These are phyloP conservation scores for Xylota sylvarum DNA, from an alignment of 2,888 invertebrate species.

Conservation along the genomic window DNA sequence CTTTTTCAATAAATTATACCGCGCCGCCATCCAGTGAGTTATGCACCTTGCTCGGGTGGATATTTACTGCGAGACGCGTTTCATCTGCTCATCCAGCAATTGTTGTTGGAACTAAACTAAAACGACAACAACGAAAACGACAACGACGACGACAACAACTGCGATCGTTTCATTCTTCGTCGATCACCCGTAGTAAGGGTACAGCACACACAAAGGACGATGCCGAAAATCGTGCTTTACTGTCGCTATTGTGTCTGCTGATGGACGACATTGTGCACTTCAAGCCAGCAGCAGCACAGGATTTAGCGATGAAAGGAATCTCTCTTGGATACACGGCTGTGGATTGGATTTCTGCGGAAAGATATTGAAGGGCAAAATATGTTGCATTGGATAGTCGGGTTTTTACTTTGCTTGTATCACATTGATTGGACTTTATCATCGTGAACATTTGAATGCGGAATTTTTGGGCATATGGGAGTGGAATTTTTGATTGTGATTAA, in stretches of 20 bases:
- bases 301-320: slow-evolving; percentile 58
- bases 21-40: slow-evolving; percentile 65
- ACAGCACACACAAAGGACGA: slow-evolving; percentile 70
- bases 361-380: slow-evolving; percentile 55
- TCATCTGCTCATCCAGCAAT: slow-evolving; percentile 40
- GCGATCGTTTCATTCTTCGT: slow-evolving; percentile 74
- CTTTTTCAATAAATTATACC: slow-evolving; percentile 73
- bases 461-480: neutral
- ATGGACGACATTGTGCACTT: slow-evolving; percentile 74
- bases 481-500: slow-evolving; percentile 69
- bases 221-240: slow-evolving; percentile 76
- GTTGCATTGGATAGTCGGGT: neutral
- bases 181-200: slow-evolving; percentile 63
- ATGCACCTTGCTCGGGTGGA: slow-evolving; percentile 71
- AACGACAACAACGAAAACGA: slow-evolving; percentile 20
- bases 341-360: slow-evolving; percentile 68
- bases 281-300: slow-evolving; percentile 30
- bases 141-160: slow-evolving; percentile 36
- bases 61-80: slow-evolving; percentile 40
- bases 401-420: slow-evolving; percentile 23
- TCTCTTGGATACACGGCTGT: slow-evolving; percentile 7
- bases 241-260: slow-evolving; percentile 77
- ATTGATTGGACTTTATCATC: slow-evolving; percentile 51
- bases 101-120: slow-evolving; percentile 15
- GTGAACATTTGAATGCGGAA: slow-evolving; percentile 1